Evolutionary conservation across 2,113 vertebrate species (phyloP).

Genomic region (Struthidea cinerea): DNA sequence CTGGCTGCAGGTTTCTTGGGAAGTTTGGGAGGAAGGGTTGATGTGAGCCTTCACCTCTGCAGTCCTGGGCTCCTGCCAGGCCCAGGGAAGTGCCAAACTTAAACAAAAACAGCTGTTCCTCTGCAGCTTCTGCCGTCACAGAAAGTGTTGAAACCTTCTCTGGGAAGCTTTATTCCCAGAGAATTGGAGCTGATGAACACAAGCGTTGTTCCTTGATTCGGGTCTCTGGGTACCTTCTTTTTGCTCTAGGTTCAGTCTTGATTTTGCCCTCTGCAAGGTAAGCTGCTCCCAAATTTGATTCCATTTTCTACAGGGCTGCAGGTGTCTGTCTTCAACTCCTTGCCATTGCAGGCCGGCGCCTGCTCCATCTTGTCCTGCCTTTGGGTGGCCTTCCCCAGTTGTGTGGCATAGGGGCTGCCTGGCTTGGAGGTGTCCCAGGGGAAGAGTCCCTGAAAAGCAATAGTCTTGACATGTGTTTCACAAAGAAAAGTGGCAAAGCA

Average conservation of each 20-base stretch:
- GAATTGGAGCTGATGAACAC: background rate
- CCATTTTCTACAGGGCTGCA: background rate
- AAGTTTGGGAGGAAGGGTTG: background rate
- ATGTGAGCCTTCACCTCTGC: background rate
- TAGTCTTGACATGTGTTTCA: background rate
- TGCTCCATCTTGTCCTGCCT: background rate
- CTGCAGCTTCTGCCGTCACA: background rate
- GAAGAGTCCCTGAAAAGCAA: background rate
- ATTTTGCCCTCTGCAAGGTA: background rate
- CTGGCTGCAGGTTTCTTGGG: background rate
- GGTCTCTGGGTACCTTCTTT: background rate
- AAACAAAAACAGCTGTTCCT: background rate
- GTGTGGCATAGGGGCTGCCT: background rate
- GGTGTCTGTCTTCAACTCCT: background rate
- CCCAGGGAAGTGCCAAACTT: background rate
- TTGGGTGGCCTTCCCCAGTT: background rate
- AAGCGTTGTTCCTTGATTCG: background rate
- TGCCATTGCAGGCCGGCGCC: rapidly evolving
- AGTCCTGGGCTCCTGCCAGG: background rate
- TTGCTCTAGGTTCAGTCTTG: background rate
- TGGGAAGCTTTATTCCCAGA: background rate
- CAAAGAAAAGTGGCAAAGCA: background rate
- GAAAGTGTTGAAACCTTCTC: background rate
- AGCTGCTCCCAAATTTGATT: background rate
- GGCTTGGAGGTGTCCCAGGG: background rate